Conservation (phyloP, 2,113 vertebrate genomes). For the Gopherus flavomarginatus region DNA sequence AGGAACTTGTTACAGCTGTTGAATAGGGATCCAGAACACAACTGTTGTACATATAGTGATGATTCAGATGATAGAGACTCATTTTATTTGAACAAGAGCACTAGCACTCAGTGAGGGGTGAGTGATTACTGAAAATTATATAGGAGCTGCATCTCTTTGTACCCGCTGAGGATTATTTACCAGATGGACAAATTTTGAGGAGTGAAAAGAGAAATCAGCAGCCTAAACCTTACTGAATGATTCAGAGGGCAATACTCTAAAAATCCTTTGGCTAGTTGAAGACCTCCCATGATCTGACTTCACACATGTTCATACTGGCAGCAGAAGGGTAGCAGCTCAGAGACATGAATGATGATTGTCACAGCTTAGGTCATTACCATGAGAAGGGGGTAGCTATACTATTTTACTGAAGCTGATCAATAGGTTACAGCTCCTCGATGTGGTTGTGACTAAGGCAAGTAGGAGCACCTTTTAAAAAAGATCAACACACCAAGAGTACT, state of each 20-base stretch:
- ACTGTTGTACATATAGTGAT: background rate
- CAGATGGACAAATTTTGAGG: background rate
- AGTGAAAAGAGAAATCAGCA: background rate
- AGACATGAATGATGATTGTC: background rate
- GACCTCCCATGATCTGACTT: background rate
- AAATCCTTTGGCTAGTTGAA: too few relatives aligned
- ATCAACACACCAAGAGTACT: too few relatives aligned
- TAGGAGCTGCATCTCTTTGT: too few relatives aligned
- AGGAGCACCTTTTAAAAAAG: too few relatives aligned
- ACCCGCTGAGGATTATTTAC: too few relatives aligned
- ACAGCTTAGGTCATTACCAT: too few relatives aligned
- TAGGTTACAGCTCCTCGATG: too few relatives aligned
- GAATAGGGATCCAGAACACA: background rate
- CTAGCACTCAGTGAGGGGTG: background rate
- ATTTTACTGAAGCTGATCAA: too few relatives aligned
- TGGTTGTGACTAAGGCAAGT: too few relatives aligned
- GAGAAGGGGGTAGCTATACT: too few relatives aligned
- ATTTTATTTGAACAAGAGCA: background rate
- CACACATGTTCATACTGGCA: background rate
- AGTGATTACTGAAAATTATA: too few relatives aligned
- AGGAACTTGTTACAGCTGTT: background rate
- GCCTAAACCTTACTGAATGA: background rate
- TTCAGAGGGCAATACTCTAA: background rate
- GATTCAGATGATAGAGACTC: too few relatives aligned
- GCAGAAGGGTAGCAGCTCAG: background rate